phyloP scores from a whole-genome alignment of 2,888 invertebrate genomes.

The Rhorus exstirpatorius region DNA sequence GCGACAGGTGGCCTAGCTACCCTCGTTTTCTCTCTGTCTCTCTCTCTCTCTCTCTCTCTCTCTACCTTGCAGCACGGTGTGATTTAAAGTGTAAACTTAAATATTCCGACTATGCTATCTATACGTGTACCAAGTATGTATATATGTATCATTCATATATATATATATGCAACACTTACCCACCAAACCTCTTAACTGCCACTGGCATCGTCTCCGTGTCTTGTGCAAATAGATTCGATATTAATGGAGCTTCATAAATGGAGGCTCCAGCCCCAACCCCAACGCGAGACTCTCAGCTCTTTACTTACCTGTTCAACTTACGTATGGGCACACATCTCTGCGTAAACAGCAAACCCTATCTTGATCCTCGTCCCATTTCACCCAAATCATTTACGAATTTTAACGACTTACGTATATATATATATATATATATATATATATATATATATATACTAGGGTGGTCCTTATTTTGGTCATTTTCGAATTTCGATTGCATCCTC shows the following conservation, averaged over 20 bases:
- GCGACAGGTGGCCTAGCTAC: conserved; percentile 79
- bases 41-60: conserved; percentile 35
- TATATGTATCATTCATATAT: conserved; percentile 6
- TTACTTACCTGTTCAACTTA: conserved; percentile 67
- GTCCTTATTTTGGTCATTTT: no score
- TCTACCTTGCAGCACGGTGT: conserved; percentile 69
- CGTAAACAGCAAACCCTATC: conserved; percentile 4
- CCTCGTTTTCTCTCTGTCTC: conserved; percentile 62
- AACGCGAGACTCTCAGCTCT: conserved; percentile 54
- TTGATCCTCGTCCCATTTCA: conserved; percentile 1
- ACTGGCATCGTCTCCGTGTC: conserved; percentile 61
- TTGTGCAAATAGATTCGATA: conserved; percentile 82
- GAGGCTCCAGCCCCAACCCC: conserved; percentile 44
- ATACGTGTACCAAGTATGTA: background rate
- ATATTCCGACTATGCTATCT: conserved; percentile 76
- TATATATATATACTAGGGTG: no score
- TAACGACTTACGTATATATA: background rate
- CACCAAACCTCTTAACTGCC: conserved; percentile 52
- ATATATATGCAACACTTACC: conserved; percentile 52
- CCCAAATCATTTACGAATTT: conserved; percentile 50
- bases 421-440: no score
- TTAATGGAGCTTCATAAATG: conserved; percentile 77
- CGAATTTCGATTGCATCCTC: no score
- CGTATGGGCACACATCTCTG: conserved; percentile 25
- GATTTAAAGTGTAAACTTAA: conserved; percentile 83